Evolutionary conservation across 2,113 vertebrate species (phyloP), one percentile per base, ranked within the genome.

Genomic region (Myotis davidii): DNA sequence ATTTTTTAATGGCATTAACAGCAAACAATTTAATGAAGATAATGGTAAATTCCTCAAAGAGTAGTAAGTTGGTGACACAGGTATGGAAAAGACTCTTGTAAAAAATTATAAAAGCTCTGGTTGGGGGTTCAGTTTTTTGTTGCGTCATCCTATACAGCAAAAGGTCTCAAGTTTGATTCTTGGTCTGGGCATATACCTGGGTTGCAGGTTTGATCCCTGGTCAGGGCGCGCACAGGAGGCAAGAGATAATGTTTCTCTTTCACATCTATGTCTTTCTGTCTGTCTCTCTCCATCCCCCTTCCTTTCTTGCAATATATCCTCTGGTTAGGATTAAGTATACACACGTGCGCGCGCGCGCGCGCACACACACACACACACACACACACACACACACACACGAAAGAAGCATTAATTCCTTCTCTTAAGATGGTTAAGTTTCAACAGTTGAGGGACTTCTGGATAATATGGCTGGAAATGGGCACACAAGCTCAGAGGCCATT

Each of bases 1-100:
- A 90, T 76, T 65, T 94, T 21, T 73, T 37, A 86, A 81, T 45
- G 42, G 54, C 21, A 86, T 81, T 86, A 91, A 94, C 21, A 65
- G 17, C 23, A 56, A 77, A 84, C 50, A 77, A 67, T 50, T 84
- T 78, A 72, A 89, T 85, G 52, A 78, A 88, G 21, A 52, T 2
- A 16, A 76, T 14, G 45, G n/a, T 2, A 20, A 88, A 87, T 14
- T 20, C 52, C 42, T 72, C 64, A 79, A 39, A 86, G 9, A 69
- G 7, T 61, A 89, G 17, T 32, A 74, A 83, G 20, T 45, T 29
- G 72, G 74, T 39, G 85, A 90, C 25, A 72, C 32, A 76, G 54
- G 34, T 64, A 85, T 72, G 34, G 11, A 67, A 87, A 95, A 82
- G 48, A 83, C 48, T 67, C 27, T 10, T 74, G 18, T 39, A 50